Percentiles rank a stretch among this genome's conserved stretches.
These are phyloP conservation scores for Ophthalmolycus amberensis DNA, from an alignment of 2,113 vertebrate species.

Conservation along the genomic window DNA sequence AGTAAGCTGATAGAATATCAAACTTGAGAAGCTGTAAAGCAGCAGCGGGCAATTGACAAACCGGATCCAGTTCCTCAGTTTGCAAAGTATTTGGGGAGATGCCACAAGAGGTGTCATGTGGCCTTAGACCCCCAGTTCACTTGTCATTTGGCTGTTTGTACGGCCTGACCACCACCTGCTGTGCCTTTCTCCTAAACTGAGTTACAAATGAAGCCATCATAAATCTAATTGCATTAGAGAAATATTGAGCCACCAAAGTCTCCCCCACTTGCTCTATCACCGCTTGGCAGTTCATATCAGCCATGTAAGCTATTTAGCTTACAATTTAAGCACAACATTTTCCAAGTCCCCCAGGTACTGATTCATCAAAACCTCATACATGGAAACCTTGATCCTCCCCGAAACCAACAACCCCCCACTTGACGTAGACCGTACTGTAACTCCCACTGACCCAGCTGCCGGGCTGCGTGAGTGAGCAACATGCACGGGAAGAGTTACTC, in stretches of 20 bases:
- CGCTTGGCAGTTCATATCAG: conserved; percentile 22
- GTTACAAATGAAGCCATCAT: conserved; percentile 46
- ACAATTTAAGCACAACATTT: conserved; percentile 59
- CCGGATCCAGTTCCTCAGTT: conserved; percentile 47
- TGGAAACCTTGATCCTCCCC: conserved; percentile 50
- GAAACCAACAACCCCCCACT: conserved; percentile 38
- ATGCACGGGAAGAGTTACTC: conserved; percentile 42
- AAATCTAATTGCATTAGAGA: conserved; percentile 51
- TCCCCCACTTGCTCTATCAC: conserved; percentile 1
- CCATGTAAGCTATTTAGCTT: conserved; percentile 50
- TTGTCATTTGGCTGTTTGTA: conserved; percentile 45
- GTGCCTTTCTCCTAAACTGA: conserved; percentile 38
- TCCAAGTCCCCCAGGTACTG: conserved; percentile 59
- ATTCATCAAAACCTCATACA: conserved; percentile 70
- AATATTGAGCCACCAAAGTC: conserved; percentile 9
- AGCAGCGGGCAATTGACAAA: conserved; percentile 44
- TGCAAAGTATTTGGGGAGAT: conserved; percentile 49
- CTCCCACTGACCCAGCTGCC: conserved; percentile 75
- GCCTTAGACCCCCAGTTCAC: conserved; percentile 47
- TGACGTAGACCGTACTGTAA: conserved; percentile 66
- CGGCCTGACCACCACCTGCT: conserved; percentile 55
- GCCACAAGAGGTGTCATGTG: conserved; percentile 60
- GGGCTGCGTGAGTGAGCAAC: conserved; percentile 35
- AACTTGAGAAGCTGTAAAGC: conserved; percentile 55
- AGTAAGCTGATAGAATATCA: conserved; percentile 54